A percentile compares a stretch with the other conserved stretches of the same genome.
Conservation (phyloP, 2,113 vertebrate species). For the Sarotherodon lohbergeri region DNA sequence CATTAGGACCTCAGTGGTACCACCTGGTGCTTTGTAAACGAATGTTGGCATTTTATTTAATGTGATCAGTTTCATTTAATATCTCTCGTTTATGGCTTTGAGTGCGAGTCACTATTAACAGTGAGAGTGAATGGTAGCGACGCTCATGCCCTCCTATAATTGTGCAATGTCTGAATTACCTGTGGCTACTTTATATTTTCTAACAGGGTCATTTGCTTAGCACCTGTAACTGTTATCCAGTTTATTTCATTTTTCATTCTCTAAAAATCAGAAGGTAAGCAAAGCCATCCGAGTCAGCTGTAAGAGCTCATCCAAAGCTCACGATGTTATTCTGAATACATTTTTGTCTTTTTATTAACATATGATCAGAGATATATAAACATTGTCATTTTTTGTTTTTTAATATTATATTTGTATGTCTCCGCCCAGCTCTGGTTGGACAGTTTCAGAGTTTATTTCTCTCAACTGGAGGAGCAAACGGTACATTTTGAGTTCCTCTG, state of each 20-base stretch:
- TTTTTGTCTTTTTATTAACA: slow-evolving; percentile 54
- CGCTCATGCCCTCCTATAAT: slow-evolving; percentile 73
- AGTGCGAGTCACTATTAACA: slow-evolving; percentile 72
- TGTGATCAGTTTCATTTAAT: slow-evolving; percentile 20
- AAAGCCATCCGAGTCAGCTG: slow-evolving; percentile 44
- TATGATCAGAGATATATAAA: slow-evolving; percentile 69
- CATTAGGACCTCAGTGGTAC: slow-evolving; percentile 68
- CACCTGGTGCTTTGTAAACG: slow-evolving; percentile 72
- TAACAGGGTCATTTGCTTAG: slow-evolving; percentile 85
- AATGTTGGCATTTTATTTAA: slow-evolving; percentile 68
- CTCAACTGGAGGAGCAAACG: slow-evolving; percentile 28
- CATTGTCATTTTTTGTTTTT: slow-evolving; percentile 52
- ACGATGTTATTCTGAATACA: slow-evolving; percentile 41
- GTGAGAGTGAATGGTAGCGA: slow-evolving; percentile 47
- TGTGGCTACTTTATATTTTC: slow-evolving; percentile 80
- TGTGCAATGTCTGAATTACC: slow-evolving; percentile 79
- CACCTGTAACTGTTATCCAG: slow-evolving; percentile 54
- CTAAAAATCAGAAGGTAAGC: slow-evolving; percentile 26
- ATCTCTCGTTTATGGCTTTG: slow-evolving; percentile 52
- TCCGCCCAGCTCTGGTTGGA: slow-evolving; percentile 5
- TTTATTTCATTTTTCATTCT: slow-evolving; percentile 75
- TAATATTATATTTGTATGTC: slow-evolving; percentile 46
- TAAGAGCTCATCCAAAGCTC: slow-evolving; percentile 69
- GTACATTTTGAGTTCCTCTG: slow-evolving; percentile 33
- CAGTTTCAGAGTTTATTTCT: slow-evolving; percentile 29